phyloP scores from a whole-genome alignment of 2,797 vertebrate species.

The Manis javanica region DNA sequence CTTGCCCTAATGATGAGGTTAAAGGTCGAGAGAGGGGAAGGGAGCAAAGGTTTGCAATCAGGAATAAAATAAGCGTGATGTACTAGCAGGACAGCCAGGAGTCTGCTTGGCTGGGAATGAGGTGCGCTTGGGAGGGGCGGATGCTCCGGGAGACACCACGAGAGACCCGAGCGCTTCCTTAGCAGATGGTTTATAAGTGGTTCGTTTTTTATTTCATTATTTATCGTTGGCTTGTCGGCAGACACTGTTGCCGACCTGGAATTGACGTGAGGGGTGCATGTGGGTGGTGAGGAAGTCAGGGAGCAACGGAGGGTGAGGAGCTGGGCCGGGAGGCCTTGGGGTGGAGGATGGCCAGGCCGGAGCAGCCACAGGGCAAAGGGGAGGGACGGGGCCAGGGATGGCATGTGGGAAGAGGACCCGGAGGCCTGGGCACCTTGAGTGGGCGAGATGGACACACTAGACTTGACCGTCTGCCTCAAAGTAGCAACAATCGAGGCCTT shows the following conservation, averaged over 20 bases:
- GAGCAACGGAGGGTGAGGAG: neutral
- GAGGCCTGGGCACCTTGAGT: neutral
- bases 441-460: neutral
- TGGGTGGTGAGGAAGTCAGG: neutral
- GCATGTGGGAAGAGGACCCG: neutral
- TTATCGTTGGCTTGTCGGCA: neutral
- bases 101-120: neutral
- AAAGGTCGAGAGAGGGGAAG: neutral
- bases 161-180: neutral
- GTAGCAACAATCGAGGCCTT: neutral
- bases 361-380: rapidly evolving
- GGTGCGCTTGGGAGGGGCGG: neutral
- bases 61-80: neutral
- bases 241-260: neutral
- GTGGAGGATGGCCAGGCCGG: neutral
- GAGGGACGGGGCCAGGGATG: neutral
- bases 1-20: neutral
- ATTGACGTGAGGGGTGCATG: neutral
- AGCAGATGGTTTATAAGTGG: neutral
- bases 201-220: neutral
- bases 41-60: neutral
- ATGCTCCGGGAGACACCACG: neutral
- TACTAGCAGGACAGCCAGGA: too few species aligned
- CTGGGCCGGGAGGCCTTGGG: rapidly evolving
- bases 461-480: neutral